Evolutionary conservation across 2,888 invertebrate species (phyloP), one percentile per base, ranked within the genome.

Genomic region (Chymomyza amoena): DNA sequence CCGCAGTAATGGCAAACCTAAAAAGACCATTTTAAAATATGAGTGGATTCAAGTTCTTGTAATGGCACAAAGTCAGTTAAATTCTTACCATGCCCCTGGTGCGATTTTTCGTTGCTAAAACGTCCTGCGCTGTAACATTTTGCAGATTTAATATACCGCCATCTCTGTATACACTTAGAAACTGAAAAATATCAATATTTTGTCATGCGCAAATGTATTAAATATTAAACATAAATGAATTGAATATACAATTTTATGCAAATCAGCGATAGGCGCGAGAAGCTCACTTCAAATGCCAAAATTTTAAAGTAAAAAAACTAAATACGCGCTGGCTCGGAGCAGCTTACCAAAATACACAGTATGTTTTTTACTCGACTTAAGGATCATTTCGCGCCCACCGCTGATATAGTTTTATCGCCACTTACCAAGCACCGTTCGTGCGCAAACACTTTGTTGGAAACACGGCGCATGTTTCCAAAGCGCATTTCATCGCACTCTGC

Each of bases 391-490:
- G 25, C 25, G 25, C 25, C 2, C 25, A 25, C 25, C 25, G 56
- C 18, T 28, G 13, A 9, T 13, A 1, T 59, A 25, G 25, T 45
- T 59, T 7, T 4, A 18, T 7, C 52, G 16, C 20, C 4, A 72
- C 93, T 92, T 93, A 96, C 96, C 92, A 95, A 93, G 89, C 96
- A 96, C 90, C 94, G 96, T 83, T 96, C 95, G 89, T 96, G 96
- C 95, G 95, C 51, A 51, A 36, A n/a, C 32, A 61, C 18, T 25
- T 25, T 18, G 39, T 51, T 15, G 61, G 64, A n/a, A 13, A 72
- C 52, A 54, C 52, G 63, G 50, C 4, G 54, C 39, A 32, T 5
- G 13, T 57, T 32, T 7, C 78, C 78, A 0, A 73, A 18, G 3
- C 18, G 54, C 13, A 78, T n/a, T 6, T 66, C 79, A 20, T 76